These are phyloP conservation scores for Zaprionus bogoriensis DNA, from an alignment of 2,888 invertebrate species.

Conservation along the genomic window DNA sequence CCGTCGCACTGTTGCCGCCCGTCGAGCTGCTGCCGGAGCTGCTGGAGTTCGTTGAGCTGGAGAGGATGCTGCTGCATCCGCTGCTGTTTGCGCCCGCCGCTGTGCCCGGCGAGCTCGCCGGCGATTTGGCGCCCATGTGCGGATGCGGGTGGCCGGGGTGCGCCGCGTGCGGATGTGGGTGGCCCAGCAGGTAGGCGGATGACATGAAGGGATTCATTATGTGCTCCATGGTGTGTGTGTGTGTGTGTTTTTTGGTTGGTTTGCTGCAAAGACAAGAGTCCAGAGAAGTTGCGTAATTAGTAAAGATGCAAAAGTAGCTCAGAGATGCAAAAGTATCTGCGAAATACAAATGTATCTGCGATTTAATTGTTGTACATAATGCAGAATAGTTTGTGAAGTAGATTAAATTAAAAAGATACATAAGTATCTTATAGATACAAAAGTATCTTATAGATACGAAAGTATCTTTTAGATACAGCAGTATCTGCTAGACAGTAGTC, in stretches of 20 bases:
- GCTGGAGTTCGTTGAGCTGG: neutral
- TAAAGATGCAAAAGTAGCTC: too few species aligned
- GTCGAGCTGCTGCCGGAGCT: conserved; percentile 6
- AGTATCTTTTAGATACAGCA: too few species aligned
- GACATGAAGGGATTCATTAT: conserved; percentile 81
- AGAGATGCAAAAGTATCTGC: conserved; percentile 4
- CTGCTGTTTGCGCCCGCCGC: neutral
- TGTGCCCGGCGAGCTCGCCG: conserved; percentile 72
- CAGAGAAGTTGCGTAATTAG: too few species aligned
- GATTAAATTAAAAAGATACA: too few species aligned
- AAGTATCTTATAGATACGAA: too few species aligned
- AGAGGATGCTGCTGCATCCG: conserved; percentile 20
- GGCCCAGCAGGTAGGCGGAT: conserved; percentile 82
- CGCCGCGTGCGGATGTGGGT: conserved; percentile 42
- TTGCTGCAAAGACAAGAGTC: too few species aligned
- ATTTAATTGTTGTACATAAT: too few species aligned
- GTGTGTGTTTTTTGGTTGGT: neutral
- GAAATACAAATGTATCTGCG: conserved; percentile 5
- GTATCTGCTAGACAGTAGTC: too few species aligned
- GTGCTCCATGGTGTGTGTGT: conserved; percentile 75
- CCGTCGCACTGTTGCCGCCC: too few species aligned
- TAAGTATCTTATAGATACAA: too few species aligned
- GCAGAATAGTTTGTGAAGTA: too few species aligned
- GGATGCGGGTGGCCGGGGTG: conserved; percentile 23
- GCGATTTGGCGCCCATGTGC: conserved; percentile 52